Base-by-base conservation (phyloP, 2,797 vertebrate species). In the Alauda arvensis region DNA sequence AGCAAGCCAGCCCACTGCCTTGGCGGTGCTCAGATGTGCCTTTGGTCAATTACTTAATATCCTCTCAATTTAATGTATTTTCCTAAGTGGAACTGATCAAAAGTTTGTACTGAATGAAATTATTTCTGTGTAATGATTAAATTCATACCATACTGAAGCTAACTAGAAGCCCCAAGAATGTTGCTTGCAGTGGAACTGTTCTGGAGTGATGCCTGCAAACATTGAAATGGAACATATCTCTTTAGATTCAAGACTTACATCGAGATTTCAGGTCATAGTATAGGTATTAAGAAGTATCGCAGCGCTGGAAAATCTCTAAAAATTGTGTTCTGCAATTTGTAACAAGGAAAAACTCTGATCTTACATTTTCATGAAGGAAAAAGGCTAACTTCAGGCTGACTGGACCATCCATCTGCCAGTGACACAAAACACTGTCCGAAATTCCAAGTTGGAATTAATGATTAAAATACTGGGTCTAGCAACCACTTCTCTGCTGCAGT, bases 11-110 rank as follows among this genome's bases (percentile, higher is more conserved):
- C 79, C 91, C 68, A 31, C 70, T 90, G 79, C 85, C 80, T 93
- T 93, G 93, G 87, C 77, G 0, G 51, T 74, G 39, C 55, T 92
- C 40, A 81, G 71, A 87, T 92, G 70, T 83, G 75, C 71, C 68
- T 90, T 91, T 78, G 65, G 61, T 88, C 87, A 89, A 82, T 89
- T 85, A 87, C 48, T 85, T 91, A 85, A 90, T 77, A 90, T 89
- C 59, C 75, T 83, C 55, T 68, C 74, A 26, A 77, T 83, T 83
- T 74, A 45, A 14, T 77, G 7, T 70, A 82, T 91, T 94, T 91
- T 92, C 77, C 68, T 81, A 77, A 74, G 48, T 87, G 75, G 61
- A 85, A 91, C 52, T 81, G 88, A 92, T 89, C 75, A 91, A 67
- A 87, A 52, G 46, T 85, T 87, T 91, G 43, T 83, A 70, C 60